Conservation (phyloP, 2,888 invertebrate species). For the Diogma glabrata region DNA sequence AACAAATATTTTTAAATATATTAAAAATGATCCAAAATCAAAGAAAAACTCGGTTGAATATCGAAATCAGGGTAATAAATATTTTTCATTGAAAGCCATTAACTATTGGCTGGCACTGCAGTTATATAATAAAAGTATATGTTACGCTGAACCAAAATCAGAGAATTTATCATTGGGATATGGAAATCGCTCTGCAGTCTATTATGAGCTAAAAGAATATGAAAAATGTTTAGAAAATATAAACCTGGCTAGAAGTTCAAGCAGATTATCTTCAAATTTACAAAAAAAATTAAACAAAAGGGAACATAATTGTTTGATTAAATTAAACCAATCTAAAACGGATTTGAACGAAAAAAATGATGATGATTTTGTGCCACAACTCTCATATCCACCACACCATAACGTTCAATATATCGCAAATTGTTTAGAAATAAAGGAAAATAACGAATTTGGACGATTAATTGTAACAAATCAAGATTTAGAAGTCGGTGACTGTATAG, state of each 20-base stretch:
- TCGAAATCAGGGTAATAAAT: slow-evolving; percentile 47
- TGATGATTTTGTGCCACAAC: slow-evolving; percentile 18
- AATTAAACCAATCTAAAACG: not conserved
- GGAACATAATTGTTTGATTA: slow-evolving; percentile 39
- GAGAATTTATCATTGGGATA: slow-evolving; percentile 52
- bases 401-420: slow-evolving; percentile 50
- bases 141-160: slow-evolving; percentile 45
- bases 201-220: slow-evolving; percentile 51
- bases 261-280: slow-evolving; percentile 47
- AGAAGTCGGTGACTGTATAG: slow-evolving; percentile 61
- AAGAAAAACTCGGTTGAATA: slow-evolving; percentile 41
- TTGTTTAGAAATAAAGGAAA: slow-evolving; percentile 47
- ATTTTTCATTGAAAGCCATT: slow-evolving; percentile 38
- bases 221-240: slow-evolving; percentile 58
- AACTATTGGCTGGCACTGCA: slow-evolving; percentile 40
- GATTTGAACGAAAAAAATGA: not conserved
- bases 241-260: slow-evolving; percentile 39
- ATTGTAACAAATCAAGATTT: slow-evolving; percentile 56
- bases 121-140: slow-evolving; percentile 47
- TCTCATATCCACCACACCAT: slow-evolving; percentile 26
- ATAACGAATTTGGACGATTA: slow-evolving; percentile 53
- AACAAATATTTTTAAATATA: too few relatives aligned
- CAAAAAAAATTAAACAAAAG: slow-evolving; percentile 49
- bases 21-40: too few relatives aligned
- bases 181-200: slow-evolving; percentile 66